phyloP scores from a whole-genome alignment of 2,888 invertebrate species.

The Catotricha subobsoleta region DNA sequence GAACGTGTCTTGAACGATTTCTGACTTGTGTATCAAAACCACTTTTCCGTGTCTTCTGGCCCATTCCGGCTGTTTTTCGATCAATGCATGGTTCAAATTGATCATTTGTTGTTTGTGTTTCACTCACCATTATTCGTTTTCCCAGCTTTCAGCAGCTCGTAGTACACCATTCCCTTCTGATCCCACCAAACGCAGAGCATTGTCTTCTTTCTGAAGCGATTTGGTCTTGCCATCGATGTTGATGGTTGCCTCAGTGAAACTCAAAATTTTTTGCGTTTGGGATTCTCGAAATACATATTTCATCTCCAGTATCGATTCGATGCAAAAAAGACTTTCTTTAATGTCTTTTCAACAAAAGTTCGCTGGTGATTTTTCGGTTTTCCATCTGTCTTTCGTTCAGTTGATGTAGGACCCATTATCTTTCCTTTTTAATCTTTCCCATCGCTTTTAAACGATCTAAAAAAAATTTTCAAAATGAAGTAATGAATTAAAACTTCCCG shows the following conservation, averaged over 20 bases:
- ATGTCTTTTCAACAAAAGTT: constrained; percentile 2
- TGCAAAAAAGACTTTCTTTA: constrained; percentile 4
- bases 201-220: constrained; percentile 11
- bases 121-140: constrained; percentile 9
- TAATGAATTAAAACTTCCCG: no score
- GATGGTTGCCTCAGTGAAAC: constrained; percentile 7
- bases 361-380: constrained; percentile 3
- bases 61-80: constrained; percentile 13
- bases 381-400: not conserved
- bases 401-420: not conserved
- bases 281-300: constrained; percentile 9
- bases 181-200: constrained; percentile 13
- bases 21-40: constrained; percentile 11
- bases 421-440: constrained; percentile 1
- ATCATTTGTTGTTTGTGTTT: constrained; percentile 10
- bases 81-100: constrained; percentile 8
- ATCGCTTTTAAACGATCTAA: constrained; percentile 8
- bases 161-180: constrained; percentile 10
- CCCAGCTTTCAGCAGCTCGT: constrained; percentile 9
- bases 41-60: constrained; percentile 11
- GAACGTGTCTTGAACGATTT: constrained; percentile 8
- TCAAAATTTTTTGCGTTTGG: constrained; percentile 10
- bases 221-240: constrained; percentile 12
- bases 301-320: constrained; percentile 11
- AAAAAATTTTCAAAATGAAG: no score